Evolutionary conservation across 2,797 vertebrate species (phyloP).

Genomic region (Tapera naevia): DNA sequence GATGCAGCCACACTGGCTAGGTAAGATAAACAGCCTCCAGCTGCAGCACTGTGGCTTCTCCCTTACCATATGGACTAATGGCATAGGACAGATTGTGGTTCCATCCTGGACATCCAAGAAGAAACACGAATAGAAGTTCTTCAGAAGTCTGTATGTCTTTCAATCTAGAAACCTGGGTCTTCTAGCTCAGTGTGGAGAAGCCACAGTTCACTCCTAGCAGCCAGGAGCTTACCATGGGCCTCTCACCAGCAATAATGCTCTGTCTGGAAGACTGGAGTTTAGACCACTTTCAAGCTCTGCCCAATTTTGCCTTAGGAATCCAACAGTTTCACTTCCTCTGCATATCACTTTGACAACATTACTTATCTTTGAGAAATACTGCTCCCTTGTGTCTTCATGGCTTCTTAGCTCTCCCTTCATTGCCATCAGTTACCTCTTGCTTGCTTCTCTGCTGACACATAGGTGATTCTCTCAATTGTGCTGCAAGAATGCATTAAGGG

Average conservation of each 20-base stretch:
- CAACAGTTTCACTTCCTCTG: neutral
- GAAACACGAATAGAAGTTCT: neutral
- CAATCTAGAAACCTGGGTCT: neutral
- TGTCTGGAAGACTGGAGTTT: neutral
- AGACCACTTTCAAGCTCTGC: neutral
- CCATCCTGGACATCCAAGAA: neutral
- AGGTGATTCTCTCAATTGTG: neutral
- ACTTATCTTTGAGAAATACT: neutral
- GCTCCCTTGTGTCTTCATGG: neutral
- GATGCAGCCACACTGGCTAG: neutral
- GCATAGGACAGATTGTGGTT: neutral
- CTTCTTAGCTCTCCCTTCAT: conserved; percentile 19
- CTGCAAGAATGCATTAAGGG: neutral
- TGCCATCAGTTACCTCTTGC: neutral
- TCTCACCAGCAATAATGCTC: neutral
- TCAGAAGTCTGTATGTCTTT: neutral
- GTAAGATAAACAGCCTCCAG: neutral
- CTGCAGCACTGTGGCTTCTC: neutral
- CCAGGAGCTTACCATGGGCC: neutral
- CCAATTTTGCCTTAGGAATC: neutral
- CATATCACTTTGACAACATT: neutral
- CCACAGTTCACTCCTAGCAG: neutral
- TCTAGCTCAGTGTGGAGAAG: neutral
- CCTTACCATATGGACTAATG: neutral
- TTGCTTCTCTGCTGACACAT: neutral